A percentile compares a stretch with the other conserved stretches of the same genome.
Conservation (phyloP, 2,888 invertebrate species). For the Halictus quadricinctus region DNA sequence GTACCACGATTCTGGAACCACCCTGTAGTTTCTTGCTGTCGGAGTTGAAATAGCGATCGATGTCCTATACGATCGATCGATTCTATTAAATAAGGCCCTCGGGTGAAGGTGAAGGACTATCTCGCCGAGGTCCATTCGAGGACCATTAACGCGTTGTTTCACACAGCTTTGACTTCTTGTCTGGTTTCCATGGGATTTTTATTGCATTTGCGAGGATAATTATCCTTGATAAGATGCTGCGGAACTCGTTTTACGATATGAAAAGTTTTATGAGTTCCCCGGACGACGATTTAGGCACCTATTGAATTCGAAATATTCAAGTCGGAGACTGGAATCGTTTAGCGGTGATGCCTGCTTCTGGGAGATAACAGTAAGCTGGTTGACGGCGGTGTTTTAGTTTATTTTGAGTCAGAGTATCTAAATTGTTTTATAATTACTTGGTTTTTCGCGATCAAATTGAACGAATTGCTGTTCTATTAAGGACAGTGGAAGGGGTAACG, state of each 20-base stretch:
- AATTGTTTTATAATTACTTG: background rate
- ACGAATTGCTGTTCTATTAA: background rate
- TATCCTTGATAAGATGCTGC: constrained; percentile 22
- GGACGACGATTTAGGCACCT: background rate
- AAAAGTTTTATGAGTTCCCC: constrained; percentile 27
- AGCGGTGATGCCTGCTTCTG: background rate
- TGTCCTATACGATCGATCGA: background rate
- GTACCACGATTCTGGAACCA: background rate
- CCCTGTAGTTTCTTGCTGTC: background rate
- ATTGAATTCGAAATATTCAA: constrained; percentile 11
- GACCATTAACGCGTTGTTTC: background rate
- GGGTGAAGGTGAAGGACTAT: constrained; percentile 2
- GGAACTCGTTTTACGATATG: constrained; percentile 1
- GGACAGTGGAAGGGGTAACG: background rate
- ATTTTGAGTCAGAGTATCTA: background rate
- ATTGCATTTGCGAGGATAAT: constrained; percentile 17
- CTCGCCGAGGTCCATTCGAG: background rate
- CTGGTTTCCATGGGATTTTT: constrained; percentile 6
- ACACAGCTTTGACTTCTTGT: background rate
- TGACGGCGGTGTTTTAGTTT: background rate
- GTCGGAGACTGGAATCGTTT: background rate
- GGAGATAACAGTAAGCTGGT: background rate
- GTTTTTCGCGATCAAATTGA: background rate
- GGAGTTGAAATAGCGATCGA: background rate
- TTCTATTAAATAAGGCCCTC: background rate